phyloP scores from a whole-genome alignment of 1,140 invertebrate species.

The Elymnias hypermnestra region DNA sequence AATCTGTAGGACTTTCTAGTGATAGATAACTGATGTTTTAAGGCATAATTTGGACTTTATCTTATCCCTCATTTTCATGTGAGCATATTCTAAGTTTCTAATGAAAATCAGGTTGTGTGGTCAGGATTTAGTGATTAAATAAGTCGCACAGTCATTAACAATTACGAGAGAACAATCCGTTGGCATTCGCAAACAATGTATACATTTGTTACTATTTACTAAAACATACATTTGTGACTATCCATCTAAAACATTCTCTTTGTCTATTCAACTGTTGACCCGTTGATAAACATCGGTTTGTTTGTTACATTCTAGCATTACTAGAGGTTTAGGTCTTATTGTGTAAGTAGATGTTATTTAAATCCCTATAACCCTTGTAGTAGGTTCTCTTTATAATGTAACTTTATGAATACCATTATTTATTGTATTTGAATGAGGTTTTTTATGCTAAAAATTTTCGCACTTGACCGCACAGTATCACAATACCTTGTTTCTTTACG shows the following conservation, averaged over 20 bases:
- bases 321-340: not conserved
- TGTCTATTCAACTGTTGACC: constrained; percentile 21
- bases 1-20: no score
- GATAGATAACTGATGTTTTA: no score
- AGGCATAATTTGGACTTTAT: no score
- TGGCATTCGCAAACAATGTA: constrained; percentile 21
- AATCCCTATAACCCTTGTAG: not conserved
- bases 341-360: not conserved
- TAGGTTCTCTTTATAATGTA: no score
- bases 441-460: no score
- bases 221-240: constrained; percentile 11
- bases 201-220: constrained; percentile 22
- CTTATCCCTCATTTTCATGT: no score
- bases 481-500: no score
- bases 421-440: no score
- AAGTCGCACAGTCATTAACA: not conserved
- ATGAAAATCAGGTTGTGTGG: no score
- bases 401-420: no score
- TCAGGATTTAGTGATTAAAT: not conserved
- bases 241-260: constrained; percentile 10
- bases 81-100: no score
- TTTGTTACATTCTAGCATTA: constrained; percentile 12
- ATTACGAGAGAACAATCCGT: constrained; percentile 4
- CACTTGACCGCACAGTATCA: no score
- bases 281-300: constrained; percentile 15